These are phyloP conservation scores for Auanema freiburgensis DNA, from an alignment of 2,888 invertebrate species.

Conservation along the genomic window DNA sequence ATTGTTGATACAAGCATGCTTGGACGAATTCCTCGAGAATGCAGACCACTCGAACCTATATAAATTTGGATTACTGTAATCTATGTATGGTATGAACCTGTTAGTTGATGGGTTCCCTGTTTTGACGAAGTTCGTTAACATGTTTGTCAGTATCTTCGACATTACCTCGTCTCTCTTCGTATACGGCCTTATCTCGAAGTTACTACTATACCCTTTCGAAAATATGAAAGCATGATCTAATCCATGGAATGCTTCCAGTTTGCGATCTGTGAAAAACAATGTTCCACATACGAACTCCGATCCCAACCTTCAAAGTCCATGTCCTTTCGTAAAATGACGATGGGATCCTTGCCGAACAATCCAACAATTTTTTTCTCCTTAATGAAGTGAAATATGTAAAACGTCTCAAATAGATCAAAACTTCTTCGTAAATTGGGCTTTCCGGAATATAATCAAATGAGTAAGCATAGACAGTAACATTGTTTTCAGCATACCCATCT, in stretches of 20 bases:
- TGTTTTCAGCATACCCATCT: constrained; percentile 48
- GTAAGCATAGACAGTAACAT: constrained; percentile 56
- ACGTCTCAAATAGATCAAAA: constrained; percentile 15
- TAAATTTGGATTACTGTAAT: background rate
- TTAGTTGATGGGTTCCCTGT: constrained; percentile 45
- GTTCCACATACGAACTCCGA: background rate
- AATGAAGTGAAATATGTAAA: constrained; percentile 9
- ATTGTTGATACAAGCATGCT: constrained; percentile 52
- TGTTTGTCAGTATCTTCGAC: constrained; percentile 54
- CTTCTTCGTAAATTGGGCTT: constrained; percentile 58
- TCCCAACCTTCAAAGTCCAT: constrained; percentile 8
- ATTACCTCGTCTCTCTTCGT: constrained; percentile 58
- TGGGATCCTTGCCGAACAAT: constrained; percentile 58
- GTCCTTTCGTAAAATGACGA: constrained; percentile 27
- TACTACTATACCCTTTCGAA: constrained; percentile 57
- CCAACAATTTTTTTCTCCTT: constrained; percentile 44
- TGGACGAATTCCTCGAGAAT: constrained; percentile 40
- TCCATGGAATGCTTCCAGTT: constrained; percentile 61
- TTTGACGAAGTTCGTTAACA: constrained; percentile 60
- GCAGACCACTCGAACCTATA: constrained; percentile 57
- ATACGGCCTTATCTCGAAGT: constrained; percentile 55
- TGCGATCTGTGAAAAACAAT: constrained; percentile 25
- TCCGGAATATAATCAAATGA: constrained; percentile 63
- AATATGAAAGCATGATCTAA: constrained; percentile 64
- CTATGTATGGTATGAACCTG: constrained; percentile 15